Percentiles rank a stretch among this genome's conserved stretches.
Conservation (phyloP, 2,113 vertebrate species). For the Pitta sordida region DNA sequence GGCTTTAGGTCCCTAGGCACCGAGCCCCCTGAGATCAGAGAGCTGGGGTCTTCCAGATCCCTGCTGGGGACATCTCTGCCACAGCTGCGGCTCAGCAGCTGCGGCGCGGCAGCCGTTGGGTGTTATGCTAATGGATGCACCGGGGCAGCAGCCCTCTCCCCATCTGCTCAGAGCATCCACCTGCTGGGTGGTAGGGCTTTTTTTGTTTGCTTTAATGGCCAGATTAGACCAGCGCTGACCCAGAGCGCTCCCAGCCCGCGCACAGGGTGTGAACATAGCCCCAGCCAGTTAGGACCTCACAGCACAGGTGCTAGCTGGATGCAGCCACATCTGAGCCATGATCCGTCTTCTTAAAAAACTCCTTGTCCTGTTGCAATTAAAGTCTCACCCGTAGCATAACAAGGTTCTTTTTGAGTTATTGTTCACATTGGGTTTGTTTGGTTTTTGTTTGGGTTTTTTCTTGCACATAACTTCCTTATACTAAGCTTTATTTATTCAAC, state of each 20-base stretch:
- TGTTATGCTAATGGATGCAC: constrained; percentile 52
- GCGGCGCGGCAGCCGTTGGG: background rate
- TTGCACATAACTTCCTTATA: background rate
- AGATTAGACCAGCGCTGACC: background rate
- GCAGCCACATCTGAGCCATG: rapidly evolving
- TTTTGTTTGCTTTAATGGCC: background rate
- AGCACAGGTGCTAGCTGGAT: background rate
- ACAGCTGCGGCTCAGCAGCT: background rate
- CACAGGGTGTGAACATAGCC: background rate
- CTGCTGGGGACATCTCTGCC: background rate
- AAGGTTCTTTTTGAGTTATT: background rate
- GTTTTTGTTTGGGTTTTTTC: background rate
- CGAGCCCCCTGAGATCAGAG: background rate
- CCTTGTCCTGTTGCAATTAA: background rate
- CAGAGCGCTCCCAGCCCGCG: background rate
- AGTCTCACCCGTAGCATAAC: background rate
- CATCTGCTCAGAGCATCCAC: constrained; percentile 58
- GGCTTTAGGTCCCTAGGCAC: background rate
- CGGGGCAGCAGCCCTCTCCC: background rate
- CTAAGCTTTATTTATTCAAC: background rate
- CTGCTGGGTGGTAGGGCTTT: background rate
- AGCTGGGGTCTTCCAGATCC: background rate
- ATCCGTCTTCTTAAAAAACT: background rate
- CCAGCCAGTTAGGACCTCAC: background rate
- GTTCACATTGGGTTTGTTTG: background rate